Conservation (phyloP, 2,113 vertebrate species). For the Steatornis caripensis region DNA sequence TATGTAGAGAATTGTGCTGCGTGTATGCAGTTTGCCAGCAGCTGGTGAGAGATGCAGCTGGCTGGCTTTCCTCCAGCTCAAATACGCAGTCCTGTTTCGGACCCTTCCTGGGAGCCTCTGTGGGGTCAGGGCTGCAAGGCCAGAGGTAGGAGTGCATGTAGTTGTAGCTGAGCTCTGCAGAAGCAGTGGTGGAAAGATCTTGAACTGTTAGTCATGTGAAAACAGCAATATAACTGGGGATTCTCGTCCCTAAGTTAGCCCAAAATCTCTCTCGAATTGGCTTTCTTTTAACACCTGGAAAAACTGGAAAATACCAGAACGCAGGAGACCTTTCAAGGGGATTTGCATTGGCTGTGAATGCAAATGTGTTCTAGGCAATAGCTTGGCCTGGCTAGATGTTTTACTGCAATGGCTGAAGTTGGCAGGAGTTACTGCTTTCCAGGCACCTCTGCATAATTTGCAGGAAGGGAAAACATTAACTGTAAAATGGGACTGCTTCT, state of each 20-base stretch:
- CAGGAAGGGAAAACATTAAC: neutral
- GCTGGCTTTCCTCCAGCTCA: neutral
- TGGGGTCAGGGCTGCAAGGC: rapidly evolving
- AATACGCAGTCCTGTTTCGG: rapidly evolving
- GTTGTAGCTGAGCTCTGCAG: neutral
- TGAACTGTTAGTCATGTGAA: neutral
- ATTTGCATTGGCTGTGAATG: neutral
- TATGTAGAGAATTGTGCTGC: rapidly evolving
- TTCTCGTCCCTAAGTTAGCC: neutral
- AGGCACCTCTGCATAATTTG: neutral
- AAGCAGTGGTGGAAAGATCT: neutral
- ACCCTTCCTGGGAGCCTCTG: neutral
- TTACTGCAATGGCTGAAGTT: neutral
- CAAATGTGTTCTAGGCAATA: neutral
- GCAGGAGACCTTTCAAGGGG: neutral
- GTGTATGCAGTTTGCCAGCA: neutral
- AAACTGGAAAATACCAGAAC: neutral
- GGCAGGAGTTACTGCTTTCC: neutral
- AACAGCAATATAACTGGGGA: neutral
- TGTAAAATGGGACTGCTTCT: neutral
- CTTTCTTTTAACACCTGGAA: neutral
- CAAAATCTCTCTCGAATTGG: neutral
- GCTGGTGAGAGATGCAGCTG: neutral
- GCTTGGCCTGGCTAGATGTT: neutral
- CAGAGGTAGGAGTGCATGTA: neutral